Percentiles rank a stretch among this genome's conserved stretches.
phyloP scores from a whole-genome alignment of 2,113 vertebrate genomes.

The Anguilla rostrata region DNA sequence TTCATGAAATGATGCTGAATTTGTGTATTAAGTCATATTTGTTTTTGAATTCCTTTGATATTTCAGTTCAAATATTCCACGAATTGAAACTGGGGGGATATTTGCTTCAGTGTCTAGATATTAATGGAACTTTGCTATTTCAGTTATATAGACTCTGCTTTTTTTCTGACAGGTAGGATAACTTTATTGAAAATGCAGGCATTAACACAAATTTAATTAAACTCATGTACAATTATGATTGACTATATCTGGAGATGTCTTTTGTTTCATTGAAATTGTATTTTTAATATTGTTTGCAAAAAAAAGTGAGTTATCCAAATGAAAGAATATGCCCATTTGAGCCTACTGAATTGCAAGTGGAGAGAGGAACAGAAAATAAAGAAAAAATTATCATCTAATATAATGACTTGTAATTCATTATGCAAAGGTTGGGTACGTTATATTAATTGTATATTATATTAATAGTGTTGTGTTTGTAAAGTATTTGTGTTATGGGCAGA shows the following conservation, averaged over 20 bases:
- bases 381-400: background rate
- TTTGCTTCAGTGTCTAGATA: constrained; percentile 42
- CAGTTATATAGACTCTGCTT: constrained; percentile 41
- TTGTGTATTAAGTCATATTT: background rate
- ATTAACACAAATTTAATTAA: constrained; percentile 8
- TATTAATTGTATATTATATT: constrained; percentile 74
- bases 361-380: background rate
- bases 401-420: constrained; percentile 39
- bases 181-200: background rate
- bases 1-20: background rate
- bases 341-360: background rate
- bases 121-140: constrained; percentile 46
- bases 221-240: constrained; percentile 31
- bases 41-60: background rate
- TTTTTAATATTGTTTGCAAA: background rate
- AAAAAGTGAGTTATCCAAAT: background rate
- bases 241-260: constrained; percentile 30
- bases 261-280: background rate
- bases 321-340: background rate
- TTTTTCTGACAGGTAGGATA: constrained; percentile 36
- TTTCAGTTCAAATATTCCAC: background rate
- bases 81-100: background rate
- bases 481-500: constrained; percentile 55
- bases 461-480: constrained; percentile 73
- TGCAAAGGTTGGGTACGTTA: constrained; percentile 56